Conservation (phyloP, 1,140 invertebrate genomes). For the Glomeris maerens region DNA sequence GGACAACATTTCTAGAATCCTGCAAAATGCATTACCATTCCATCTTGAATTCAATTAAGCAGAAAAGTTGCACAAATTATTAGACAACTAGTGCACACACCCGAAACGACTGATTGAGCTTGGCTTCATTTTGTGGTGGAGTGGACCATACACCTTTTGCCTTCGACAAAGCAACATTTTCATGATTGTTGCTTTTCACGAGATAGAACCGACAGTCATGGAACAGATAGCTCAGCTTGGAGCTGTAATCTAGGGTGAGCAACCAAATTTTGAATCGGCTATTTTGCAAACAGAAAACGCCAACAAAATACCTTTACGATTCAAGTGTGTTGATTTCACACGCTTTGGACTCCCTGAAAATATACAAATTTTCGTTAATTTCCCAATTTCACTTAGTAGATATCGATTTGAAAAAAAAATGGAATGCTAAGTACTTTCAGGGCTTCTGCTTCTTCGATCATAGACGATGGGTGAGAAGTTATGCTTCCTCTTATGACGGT, state of each 20-base stretch:
- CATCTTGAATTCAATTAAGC: not conserved
- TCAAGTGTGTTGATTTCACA: not conserved
- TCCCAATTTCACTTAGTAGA: too few relatives aligned
- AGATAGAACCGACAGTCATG: constrained; percentile 90
- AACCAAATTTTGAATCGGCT: too few relatives aligned
- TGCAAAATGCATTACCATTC: constrained; percentile 1
- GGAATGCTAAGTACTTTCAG: not conserved
- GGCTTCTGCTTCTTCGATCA: not conserved
- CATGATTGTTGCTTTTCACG: constrained; percentile 94
- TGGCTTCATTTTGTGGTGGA: constrained; percentile 88
- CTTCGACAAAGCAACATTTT: constrained; percentile 89
- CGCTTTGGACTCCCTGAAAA: not conserved
- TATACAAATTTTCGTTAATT: not conserved
- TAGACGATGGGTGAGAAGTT: constrained; percentile 2
- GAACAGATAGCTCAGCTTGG: constrained; percentile 87
- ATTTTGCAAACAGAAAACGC: too few relatives aligned
- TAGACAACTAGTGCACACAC: constrained; percentile 41
- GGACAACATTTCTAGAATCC: constrained; percentile 36
- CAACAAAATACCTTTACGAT: too few relatives aligned
- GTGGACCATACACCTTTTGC: constrained; percentile 95
- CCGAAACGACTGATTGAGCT: constrained; percentile 83
- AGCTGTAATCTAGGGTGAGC: constrained; percentile 58
- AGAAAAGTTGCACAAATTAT: not conserved
- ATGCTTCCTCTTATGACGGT: not conserved
- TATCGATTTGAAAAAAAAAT: too few relatives aligned